Evolutionary conservation across 1,140 invertebrate genomes (phyloP).

Genomic region (Penaeus indicus): DNA sequence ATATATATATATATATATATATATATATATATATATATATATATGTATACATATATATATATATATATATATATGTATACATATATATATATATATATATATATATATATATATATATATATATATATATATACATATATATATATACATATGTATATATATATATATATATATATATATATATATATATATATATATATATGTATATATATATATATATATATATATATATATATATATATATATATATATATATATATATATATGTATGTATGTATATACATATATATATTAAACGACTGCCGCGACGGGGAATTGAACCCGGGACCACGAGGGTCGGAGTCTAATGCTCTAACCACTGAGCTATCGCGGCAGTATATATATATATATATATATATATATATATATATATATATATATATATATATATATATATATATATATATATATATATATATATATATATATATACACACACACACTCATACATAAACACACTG

Average conservation of each 20-base stretch:
- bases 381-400: no score
- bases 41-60: not conserved
- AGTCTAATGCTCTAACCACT: no score
- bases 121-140: not conserved
- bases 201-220: not conserved
- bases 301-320: no score
- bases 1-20: no score
- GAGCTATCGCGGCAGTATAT: no score
- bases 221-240: conserved; percentile 20
- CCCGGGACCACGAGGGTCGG: no score
- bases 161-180: not conserved
- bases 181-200: conserved; percentile 20
- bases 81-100: not conserved
- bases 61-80: not conserved
- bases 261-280: no score
- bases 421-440: no score
- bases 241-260: not conserved
- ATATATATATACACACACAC: no score
- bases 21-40: not conserved
- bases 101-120: conserved; percentile 16
- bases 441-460: fast-evolving
- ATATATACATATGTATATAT: not conserved
- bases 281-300: no score
- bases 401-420: no score
- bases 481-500: fast-evolving